Evolutionary conservation across 1,140 invertebrate species (phyloP).

Genomic region (Ridgeia piscesae): DNA sequence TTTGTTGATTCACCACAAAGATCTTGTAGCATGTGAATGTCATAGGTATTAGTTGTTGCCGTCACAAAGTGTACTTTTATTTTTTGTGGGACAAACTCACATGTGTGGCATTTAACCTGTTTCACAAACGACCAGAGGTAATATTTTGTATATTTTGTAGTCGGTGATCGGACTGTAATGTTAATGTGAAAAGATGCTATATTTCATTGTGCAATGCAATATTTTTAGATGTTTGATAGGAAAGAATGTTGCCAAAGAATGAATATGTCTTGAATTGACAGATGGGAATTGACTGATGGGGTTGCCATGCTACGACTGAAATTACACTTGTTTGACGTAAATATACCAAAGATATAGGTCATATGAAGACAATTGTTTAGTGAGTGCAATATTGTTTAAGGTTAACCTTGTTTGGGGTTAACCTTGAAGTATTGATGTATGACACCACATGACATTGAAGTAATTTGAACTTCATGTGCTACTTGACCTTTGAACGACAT

Average conservation of each 20-base stretch:
- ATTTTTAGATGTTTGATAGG: neutral
- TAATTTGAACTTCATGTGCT: too few species aligned
- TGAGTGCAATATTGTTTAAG: neutral
- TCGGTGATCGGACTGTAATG: neutral
- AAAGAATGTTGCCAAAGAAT: conserved; percentile 1
- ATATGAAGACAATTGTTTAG: neutral
- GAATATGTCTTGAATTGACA: neutral
- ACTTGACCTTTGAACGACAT: too few species aligned
- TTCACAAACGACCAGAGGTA: neutral
- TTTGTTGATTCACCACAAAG: neutral
- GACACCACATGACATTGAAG: too few species aligned
- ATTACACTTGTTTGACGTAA: neutral
- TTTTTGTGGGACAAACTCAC: neutral
- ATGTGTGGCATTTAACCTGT: neutral
- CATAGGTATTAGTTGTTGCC: neutral
- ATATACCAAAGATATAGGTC: neutral
- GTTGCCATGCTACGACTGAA: neutral
- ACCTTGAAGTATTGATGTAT: too few species aligned
- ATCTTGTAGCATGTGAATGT: neutral
- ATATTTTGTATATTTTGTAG: neutral
- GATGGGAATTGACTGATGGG: too few species aligned
- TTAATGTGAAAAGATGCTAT: neutral
- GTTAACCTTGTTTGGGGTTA: neutral
- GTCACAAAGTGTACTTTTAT: neutral
- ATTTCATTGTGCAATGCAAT: neutral